Evolutionary conservation across 1,140 invertebrate genomes (phyloP), one percentile per base, ranked within the genome.

Genomic region (Phymorhynchus buccinoides): DNA sequence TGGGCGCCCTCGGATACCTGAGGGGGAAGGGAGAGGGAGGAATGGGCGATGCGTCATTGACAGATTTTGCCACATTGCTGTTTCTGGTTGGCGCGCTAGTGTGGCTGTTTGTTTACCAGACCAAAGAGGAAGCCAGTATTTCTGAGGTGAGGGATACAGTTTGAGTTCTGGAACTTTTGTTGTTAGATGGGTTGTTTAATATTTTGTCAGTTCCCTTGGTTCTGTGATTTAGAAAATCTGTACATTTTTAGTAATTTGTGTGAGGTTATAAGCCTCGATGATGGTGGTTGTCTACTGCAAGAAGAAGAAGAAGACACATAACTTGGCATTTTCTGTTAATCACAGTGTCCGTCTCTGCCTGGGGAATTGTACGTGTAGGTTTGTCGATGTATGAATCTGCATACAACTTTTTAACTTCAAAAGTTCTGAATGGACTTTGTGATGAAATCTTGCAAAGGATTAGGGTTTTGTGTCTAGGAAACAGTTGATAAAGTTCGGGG

Each of bases 21-120:
- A 73, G 79, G 37, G 42, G 27, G 18, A 48, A 71, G 12, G 56
- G 84, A 3, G n/a, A 83, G 1, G 78, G 44, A 18, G 14, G 39
- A n/a, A 80, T 52, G 3, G 84, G 83, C 22, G 82, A 85, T 9
- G 75, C 87, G 18, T 84, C 71, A 14, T 18, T 83, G 32, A 18
- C 73, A 3, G 86, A 86, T 41, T 48, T 84, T 16, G 22, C 79
- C 3, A 66, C 80, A 4, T 80, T 89, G 22, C 62, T 80, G 18
- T 68, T 71, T 12, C 41, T 89, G n/a, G 79, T 86, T 18, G 85
- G 73, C 48, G 62, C 71, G 18, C 14, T 86, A 1, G 48, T 88
- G n/a, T 84, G 86, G 42, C 42, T 84, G 32, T 89, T 88, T 80
- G 81, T 88, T 4, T 86, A 85, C 32, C 83, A 86, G 30, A 30